A percentile compares a stretch with the other conserved stretches of the same genome.
These are phyloP conservation scores for Bubo bubo DNA, from an alignment of 2,113 vertebrate genomes.

Conservation along the genomic window DNA sequence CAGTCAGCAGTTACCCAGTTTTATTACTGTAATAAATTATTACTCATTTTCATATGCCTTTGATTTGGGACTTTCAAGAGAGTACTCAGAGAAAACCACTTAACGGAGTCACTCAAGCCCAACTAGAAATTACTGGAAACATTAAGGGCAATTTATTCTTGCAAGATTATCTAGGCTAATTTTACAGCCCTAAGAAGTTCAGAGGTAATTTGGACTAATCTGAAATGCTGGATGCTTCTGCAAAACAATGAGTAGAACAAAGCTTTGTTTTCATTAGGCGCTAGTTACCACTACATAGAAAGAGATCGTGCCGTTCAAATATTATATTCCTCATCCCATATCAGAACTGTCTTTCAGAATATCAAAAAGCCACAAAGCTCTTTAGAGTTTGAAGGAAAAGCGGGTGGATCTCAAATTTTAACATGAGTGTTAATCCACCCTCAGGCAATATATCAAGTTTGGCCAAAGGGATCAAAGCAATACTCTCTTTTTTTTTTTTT, in stretches of 20 bases:
- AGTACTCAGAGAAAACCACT: neutral
- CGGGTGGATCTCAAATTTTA: neutral
- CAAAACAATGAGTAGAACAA: neutral
- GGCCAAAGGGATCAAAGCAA: neutral
- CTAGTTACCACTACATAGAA: neutral
- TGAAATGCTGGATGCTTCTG: neutral
- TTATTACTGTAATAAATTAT: neutral
- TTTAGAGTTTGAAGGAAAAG: neutral
- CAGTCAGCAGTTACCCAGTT: neutral
- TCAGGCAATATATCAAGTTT: neutral
- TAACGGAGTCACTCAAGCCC: neutral
- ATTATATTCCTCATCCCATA: neutral
- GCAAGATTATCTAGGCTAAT: neutral
- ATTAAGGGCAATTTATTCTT: neutral
- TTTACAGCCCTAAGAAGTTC: neutral
- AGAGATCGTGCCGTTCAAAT: neutral
- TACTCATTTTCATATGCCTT: conserved; percentile 2
- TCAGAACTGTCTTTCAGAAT: neutral
- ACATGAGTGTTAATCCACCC: neutral
- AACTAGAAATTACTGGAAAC: neutral
- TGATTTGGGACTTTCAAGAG: neutral
- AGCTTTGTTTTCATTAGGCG: neutral
- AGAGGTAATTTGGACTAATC: neutral
- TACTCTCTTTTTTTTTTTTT: neutral
- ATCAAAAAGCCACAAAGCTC: neutral